Conservation (phyloP, 2,888 invertebrate genomes). For the Blomia tropicalis region DNA sequence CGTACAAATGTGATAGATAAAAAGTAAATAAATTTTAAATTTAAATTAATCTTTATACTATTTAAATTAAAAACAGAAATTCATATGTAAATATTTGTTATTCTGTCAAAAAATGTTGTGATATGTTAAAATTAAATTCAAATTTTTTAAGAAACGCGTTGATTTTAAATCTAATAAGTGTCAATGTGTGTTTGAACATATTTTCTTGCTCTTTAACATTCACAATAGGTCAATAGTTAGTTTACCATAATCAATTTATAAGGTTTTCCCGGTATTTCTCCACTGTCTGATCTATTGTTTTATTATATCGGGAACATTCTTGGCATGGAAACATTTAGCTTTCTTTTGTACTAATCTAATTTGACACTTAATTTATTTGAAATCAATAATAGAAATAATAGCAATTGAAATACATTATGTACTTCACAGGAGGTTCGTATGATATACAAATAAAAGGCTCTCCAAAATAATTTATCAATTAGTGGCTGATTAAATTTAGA, state of each 20-base stretch:
- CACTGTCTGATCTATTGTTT: too few relatives aligned
- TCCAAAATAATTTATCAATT: neutral
- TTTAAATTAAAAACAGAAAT: neutral
- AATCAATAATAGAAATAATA: neutral
- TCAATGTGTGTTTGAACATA: too few relatives aligned
- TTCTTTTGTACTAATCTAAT: conserved; percentile 2
- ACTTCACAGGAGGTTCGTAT: neutral
- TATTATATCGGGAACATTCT: too few relatives aligned
- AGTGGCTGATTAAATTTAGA: conserved; percentile 3
- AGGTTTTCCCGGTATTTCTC: too few relatives aligned
- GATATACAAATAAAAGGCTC: neutral
- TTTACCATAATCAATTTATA: conserved; percentile 14
- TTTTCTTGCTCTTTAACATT: too few relatives aligned
- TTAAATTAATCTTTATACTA: too few relatives aligned
- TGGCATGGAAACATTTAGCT: too few relatives aligned
- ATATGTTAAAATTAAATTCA: neutral
- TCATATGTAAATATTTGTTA: neutral
- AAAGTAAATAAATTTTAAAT: neutral
- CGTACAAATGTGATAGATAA: neutral
- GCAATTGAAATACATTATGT: neutral
- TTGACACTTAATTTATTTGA: too few relatives aligned
- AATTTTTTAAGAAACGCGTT: neutral
- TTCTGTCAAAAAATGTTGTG: neutral
- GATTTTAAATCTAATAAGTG: neutral
- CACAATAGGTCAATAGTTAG: neutral